Conservation (phyloP, 2,113 vertebrate genomes). For the Odobenus rosmarus region DNA sequence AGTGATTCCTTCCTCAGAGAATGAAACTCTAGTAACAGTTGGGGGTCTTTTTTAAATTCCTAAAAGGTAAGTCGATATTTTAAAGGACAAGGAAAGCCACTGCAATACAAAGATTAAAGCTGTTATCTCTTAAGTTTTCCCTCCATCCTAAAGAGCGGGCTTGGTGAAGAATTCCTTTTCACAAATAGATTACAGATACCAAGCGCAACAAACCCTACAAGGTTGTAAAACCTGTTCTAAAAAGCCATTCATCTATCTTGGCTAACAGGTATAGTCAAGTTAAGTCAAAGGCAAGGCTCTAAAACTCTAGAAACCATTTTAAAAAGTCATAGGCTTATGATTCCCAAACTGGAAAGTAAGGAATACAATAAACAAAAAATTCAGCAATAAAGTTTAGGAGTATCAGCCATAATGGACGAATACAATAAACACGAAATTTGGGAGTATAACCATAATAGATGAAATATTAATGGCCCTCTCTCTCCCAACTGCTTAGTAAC, state of each 20-base stretch:
- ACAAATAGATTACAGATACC: not conserved
- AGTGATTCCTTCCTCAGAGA: not conserved
- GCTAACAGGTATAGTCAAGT: not conserved
- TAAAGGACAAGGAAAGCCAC: not conserved
- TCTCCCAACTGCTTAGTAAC: not conserved
- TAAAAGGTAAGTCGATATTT: not conserved
- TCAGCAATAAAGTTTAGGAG: not conserved
- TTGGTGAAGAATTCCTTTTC: slow-evolving; percentile 21
- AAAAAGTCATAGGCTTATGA: not conserved
- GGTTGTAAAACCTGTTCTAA: slow-evolving; percentile 44
- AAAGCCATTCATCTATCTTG: not conserved
- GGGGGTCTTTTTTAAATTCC: not conserved
- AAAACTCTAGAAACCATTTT: slow-evolving; percentile 11
- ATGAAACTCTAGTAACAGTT: not conserved
- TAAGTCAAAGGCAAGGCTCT: not conserved
- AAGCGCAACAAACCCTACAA: not conserved
- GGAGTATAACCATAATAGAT: not conserved
- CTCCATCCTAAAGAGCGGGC: not conserved
- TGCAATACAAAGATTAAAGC: not conserved
- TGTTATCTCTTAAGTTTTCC: not conserved
- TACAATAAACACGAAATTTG: not conserved
- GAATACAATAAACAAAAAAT: not conserved
- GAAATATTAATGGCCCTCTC: not conserved
- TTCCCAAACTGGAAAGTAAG: not conserved
- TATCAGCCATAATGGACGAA: not conserved